These are phyloP conservation scores for Picus viridis DNA, from an alignment of 2,797 vertebrate species.

Conservation along the genomic window DNA sequence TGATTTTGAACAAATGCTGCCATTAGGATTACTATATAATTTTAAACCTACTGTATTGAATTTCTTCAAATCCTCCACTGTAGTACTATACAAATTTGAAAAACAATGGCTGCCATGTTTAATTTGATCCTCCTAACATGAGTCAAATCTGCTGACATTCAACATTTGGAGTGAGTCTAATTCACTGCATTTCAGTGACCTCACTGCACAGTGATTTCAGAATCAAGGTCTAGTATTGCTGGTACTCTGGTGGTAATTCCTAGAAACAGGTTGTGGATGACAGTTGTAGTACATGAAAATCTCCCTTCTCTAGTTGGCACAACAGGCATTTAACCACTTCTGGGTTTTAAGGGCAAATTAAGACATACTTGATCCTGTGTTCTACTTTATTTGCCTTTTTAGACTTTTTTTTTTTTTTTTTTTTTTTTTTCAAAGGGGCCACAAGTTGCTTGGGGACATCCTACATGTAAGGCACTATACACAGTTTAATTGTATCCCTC, in stretches of 20 bases:
- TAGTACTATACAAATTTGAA: neutral
- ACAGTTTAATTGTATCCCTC: slow-evolving; percentile 27
- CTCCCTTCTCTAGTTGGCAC: neutral
- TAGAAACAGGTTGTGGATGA: neutral
- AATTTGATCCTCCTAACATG: slow-evolving; percentile 30
- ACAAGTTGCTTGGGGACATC: slow-evolving; percentile 31
- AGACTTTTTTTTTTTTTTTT: neutral
- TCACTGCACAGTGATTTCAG: neutral
- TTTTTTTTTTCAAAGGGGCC: neutral
- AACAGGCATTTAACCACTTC: neutral
- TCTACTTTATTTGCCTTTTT: slow-evolving; percentile 21
- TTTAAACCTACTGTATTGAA: neutral
- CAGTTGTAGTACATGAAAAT: neutral
- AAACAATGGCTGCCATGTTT: slow-evolving; percentile 39
- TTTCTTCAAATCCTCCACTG: slow-evolving; percentile 39
- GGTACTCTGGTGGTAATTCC: neutral
- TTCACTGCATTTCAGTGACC: slow-evolving; percentile 32
- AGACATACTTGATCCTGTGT: neutral
- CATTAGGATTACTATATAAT: slow-evolving; percentile 49
- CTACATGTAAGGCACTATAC: neutral
- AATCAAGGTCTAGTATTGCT: neutral
- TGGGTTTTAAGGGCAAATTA: neutral
- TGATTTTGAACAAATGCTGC: slow-evolving; percentile 24
- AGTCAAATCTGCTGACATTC: slow-evolving; percentile 46
- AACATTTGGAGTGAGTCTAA: slow-evolving; percentile 51